Conservation (phyloP, 2,888 invertebrate genomes). For the Germaria angustata region DNA sequence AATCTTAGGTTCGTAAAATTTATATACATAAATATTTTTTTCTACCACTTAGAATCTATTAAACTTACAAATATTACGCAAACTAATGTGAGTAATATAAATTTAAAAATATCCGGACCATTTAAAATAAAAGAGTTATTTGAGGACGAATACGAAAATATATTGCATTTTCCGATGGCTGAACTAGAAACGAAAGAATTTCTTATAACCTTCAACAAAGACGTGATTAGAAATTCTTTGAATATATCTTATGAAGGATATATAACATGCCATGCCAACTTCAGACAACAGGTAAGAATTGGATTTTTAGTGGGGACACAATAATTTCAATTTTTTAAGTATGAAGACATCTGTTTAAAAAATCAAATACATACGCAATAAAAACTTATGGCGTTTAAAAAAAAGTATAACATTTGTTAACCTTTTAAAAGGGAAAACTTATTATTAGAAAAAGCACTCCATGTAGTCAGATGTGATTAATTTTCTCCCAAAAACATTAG, state of each 20-base stretch:
- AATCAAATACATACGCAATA: too few relatives aligned
- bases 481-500: too few relatives aligned
- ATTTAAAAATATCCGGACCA: conserved; percentile 70
- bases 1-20: too few relatives aligned
- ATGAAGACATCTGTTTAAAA: too few relatives aligned
- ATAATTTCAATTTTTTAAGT: too few relatives aligned
- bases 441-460: too few relatives aligned
- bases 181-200: conserved; percentile 70
- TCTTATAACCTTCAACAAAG: conserved; percentile 70
- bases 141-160: conserved; percentile 68
- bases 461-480: too few relatives aligned
- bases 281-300: conserved; percentile 67
- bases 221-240: conserved; percentile 61
- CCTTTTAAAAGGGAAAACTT: too few relatives aligned
- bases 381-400: too few relatives aligned
- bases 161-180: conserved; percentile 64
- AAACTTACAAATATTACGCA: conserved; percentile 65
- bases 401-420: too few relatives aligned
- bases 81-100: conserved; percentile 39
- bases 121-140: conserved; percentile 72
- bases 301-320: neutral
- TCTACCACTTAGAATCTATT: conserved; percentile 60
- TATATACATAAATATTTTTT: neutral
- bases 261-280: conserved; percentile 69
- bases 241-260: conserved; percentile 71